Base-by-base conservation (phyloP, 2,113 vertebrate genomes). In the Orycteropus afer region DNA sequence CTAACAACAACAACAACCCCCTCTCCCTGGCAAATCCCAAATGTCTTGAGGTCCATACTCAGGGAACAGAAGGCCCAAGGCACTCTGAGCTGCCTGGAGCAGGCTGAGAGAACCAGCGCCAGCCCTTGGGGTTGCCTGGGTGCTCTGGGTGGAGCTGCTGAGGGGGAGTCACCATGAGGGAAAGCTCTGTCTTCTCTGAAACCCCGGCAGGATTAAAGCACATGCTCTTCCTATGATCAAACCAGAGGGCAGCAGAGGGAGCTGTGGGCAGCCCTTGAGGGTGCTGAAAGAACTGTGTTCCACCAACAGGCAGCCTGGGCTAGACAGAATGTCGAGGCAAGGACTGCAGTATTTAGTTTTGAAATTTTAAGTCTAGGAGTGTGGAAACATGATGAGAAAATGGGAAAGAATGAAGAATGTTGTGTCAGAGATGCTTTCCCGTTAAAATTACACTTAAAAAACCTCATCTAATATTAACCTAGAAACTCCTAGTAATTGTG, bases 371-470 rank as follows among this genome's bases (percentile, higher is more conserved):
- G n/a, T 59, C 32, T 57, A 6, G 2, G 71, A 74, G 25, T 85
- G 5, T 84, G 23, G 15, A 84, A 79, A 83, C 10, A 25, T 53
- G 37, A 15, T 87, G 77, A 89, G 63, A 87, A 96, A 95, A 71
- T 42, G 77, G 20, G 40, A 79, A 82, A 86, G 74, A 84, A 65
- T 90, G 18, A 79, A 87, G 55, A 93, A 27, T 94, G 59, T 88
- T 95, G 87, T 89, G 71, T 90, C n/a, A 94, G 59, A 97, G 95
- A 73, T 61, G 2, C 45, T 88, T 77, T 95, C 53, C 67, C 80
- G 74, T 57, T 83, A 94, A 96, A 95, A 86, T 61, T 84, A 20
- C 79, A 20, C 42, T 86, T 29, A 15, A 12, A 20, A 51, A 14
- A 61, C 5, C 34, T 93, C 63, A 73, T 94, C 51, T 69, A n/a